Conservation (phyloP, 2,113 vertebrate species). For the Nycticorax nycticorax region DNA sequence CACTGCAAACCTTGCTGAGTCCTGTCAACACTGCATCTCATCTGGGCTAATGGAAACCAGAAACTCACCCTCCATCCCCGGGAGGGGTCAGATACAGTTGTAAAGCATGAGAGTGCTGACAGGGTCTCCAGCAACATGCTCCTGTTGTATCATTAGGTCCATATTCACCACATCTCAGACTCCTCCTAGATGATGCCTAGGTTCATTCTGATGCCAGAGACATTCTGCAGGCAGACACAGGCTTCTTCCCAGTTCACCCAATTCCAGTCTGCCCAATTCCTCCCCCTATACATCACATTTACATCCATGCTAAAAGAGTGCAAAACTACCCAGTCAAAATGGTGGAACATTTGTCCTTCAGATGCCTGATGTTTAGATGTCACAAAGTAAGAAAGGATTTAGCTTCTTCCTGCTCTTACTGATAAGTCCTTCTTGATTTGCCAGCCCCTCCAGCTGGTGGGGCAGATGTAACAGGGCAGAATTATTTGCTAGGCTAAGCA, state of each 20-base stretch:
- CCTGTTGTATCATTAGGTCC: conserved; percentile 39
- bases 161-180: background rate
- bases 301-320: background rate
- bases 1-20: background rate
- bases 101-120: conserved; percentile 61
- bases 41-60: conserved; percentile 66
- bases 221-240: background rate
- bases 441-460: background rate
- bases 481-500: background rate
- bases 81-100: conserved; percentile 58
- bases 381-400: background rate
- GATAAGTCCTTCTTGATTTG: background rate
- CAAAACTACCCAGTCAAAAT: background rate
- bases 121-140: conserved; percentile 34
- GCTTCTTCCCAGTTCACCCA: background rate
- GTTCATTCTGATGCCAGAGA: background rate
- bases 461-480: background rate
- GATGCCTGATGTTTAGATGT: background rate
- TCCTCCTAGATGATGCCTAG: background rate
- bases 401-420: background rate
- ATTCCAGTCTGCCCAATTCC: background rate
- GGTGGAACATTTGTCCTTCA: background rate
- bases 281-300: background rate
- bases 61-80: conserved; percentile 7
- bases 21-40: conserved; percentile 58